Evolutionary conservation across 2,797 vertebrate genomes (phyloP), one percentile per base, ranked within the genome.

Genomic region (Acropternis orthonyx): DNA sequence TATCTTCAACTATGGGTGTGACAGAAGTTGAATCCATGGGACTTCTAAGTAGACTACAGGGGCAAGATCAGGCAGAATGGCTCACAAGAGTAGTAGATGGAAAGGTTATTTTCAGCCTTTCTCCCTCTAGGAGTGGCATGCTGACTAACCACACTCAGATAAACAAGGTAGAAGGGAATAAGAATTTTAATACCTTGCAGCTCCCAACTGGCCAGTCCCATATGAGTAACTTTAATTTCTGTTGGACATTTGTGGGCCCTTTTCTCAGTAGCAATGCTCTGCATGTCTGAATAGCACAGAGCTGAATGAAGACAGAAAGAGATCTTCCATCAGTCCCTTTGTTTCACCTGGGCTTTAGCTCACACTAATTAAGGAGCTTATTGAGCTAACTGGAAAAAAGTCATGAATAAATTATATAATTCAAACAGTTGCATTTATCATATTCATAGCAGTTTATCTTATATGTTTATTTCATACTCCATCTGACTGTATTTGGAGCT

Each of bases 301-400:
- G 74, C n/a, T 81, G 85, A 95, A 77, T 75, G 74, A 72, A 87
- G 73, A 37, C 63, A 32, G 30, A 52, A 94, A 87, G 44, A 92
- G 56, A 81, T 83, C 73, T 90, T 93, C 90, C 67, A 48, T 58
- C 74, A 84, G 76, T 32, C 30, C 61, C 34, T 52, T 51, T 88
- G 49, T 37, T 90, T 92, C 81, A 89, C 78, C 46, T 85, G 81
- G 61, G 58, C 56, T 96, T 95, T 68, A 65, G n/a, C 78, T 91
- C 72, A 77, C 37, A 59, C 51, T 72, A 90, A 86, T 79, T 95
- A 93, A 58, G 71, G 49, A 76, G 20, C 20, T 91, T 91, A 92
- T 48, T 93, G 82, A 81, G 36, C 76, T 86, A 77, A 83, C 65
- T 77, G 67, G 74, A 82, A 82, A 79, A 90, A 63, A 32, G 17